Percentiles rank a stretch among this genome's conserved stretches.
Evolutionary conservation across 2,888 invertebrate genomes (phyloP).

Genomic region (Hofmannophila pseudospretella): DNA sequence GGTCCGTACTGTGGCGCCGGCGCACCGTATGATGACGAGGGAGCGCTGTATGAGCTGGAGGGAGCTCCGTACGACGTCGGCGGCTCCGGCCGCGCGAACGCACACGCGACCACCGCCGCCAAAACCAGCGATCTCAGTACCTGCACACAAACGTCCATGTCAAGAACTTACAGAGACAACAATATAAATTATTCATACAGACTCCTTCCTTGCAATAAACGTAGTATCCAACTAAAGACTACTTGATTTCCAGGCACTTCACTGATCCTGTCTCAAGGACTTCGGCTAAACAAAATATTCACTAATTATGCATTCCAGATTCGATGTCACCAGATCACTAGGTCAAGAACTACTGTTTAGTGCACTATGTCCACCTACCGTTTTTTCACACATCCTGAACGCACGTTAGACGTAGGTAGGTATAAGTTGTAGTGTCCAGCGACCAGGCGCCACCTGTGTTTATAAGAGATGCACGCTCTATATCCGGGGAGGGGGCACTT

Average conservation of each 20-base stretch:
- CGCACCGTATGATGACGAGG: slow-evolving; percentile 60
- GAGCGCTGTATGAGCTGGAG: slow-evolving; percentile 59
- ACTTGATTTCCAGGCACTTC: slow-evolving; percentile 14
- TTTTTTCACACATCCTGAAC: slow-evolving; percentile 68
- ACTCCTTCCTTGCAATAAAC: background rate
- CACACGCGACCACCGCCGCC: slow-evolving; percentile 62
- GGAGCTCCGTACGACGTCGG: slow-evolving; percentile 79
- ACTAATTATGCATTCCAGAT: slow-evolving; percentile 8
- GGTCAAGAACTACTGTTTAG: slow-evolving; percentile 25
- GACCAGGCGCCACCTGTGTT: slow-evolving; percentile 64
- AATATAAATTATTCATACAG: background rate
- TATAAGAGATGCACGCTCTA: slow-evolving; percentile 71
- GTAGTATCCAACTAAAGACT: too few relatives aligned
- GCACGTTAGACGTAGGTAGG: slow-evolving; percentile 51
- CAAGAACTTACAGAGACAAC: background rate
- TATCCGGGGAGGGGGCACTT: slow-evolving; percentile 74
- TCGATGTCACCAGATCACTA: slow-evolving; percentile 42
- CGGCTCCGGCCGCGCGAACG: slow-evolving; percentile 74
- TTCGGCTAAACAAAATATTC: slow-evolving; percentile 5
- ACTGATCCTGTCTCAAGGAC: slow-evolving; percentile 10
- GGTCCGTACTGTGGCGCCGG: slow-evolving; percentile 83
- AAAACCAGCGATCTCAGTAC: slow-evolving; percentile 63
- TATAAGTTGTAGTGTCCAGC: slow-evolving; percentile 66
- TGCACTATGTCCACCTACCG: slow-evolving; percentile 54
- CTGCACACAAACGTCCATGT: slow-evolving; percentile 50